Evolutionary conservation across 2,113 vertebrate species (phyloP), one percentile per base, ranked within the genome.

Genomic region (Datnioides undecimradiatus): DNA sequence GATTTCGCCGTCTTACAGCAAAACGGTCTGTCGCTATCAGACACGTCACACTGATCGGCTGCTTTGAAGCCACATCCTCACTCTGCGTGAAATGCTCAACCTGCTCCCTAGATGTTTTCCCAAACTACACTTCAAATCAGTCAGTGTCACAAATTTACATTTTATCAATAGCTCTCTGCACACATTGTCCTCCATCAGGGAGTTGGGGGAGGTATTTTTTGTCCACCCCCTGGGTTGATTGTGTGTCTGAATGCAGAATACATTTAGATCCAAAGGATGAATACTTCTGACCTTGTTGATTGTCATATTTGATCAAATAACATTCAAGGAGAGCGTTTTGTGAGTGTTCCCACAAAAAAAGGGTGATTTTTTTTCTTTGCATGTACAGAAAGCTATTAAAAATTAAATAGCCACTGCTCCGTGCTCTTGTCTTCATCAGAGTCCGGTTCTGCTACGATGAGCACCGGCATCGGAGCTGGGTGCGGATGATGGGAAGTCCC

Each of bases 401-500:
- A 31, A 57, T n/a, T 21, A 29, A 63, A 48, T 21, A 41, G 4
- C 10, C 11, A 19, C 38, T 59, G 36, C 45, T 58, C 33, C n/a
- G 21, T 31, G 21, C 6, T 72, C 36, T 34, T 64, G 51, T 70
- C 40, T 70, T 65, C 43, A 58, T 89, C 54, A 67, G 46, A 73
- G 65, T 76, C 46, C 12, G 45, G 52, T 76, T 87, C 69, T 49
- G 4, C 57, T 38, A 23, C 19, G 41, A 60, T 51, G 79, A 79
- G 33, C 68, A 60, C 19, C 41, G 52, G 59, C 55, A 36, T 3
- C 40, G 34, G 55, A 49, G 45, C 43, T 45, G 17, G 41, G 33
- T 48, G 63, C 66, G 74, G 67, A 74, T 77, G 83, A 82, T 76
- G 43, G 43, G 31, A 36, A 31, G 40, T 84, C 82, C 64, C 67